These are phyloP conservation scores for Whitmania pigra DNA, from an alignment of 1,140 invertebrate genomes.

Conservation along the genomic window DNA sequence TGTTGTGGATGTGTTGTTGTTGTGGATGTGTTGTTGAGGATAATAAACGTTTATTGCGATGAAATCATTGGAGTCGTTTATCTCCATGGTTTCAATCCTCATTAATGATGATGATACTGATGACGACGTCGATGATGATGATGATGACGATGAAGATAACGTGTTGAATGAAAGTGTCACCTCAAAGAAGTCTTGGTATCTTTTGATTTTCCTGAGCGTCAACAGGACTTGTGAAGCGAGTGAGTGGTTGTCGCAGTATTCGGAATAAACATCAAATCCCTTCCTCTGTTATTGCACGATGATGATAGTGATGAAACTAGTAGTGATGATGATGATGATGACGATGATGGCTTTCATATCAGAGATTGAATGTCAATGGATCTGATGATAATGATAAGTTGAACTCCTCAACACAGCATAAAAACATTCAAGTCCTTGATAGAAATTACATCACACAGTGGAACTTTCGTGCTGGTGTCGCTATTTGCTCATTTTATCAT, in stretches of 20 bases:
- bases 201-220: slow-evolving; percentile 57
- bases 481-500: neutral
- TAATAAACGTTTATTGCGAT: neutral
- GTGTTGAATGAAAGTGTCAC: slow-evolving; percentile 27
- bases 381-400: neutral
- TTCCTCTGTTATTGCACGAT: slow-evolving; percentile 44
- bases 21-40: too few relatives aligned
- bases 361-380: neutral
- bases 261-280: slow-evolving; percentile 62
- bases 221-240: slow-evolving; percentile 60
- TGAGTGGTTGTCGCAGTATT: slow-evolving; percentile 81
- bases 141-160: too few relatives aligned
- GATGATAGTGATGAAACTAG: neutral
- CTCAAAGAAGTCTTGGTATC: slow-evolving; percentile 70
- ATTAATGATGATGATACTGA: too few relatives aligned
- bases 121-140: too few relatives aligned
- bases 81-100: neutral
- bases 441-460: too few relatives aligned
- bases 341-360: neutral
- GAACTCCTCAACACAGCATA: neutral
- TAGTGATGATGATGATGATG: neutral
- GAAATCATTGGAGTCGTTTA: neutral
- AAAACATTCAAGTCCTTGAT: too few relatives aligned
- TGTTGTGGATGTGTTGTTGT: too few relatives aligned
- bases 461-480: neutral